Evolutionary conservation across 2,113 vertebrate species (phyloP).

Genomic region (Salvelinus fontinalis): DNA sequence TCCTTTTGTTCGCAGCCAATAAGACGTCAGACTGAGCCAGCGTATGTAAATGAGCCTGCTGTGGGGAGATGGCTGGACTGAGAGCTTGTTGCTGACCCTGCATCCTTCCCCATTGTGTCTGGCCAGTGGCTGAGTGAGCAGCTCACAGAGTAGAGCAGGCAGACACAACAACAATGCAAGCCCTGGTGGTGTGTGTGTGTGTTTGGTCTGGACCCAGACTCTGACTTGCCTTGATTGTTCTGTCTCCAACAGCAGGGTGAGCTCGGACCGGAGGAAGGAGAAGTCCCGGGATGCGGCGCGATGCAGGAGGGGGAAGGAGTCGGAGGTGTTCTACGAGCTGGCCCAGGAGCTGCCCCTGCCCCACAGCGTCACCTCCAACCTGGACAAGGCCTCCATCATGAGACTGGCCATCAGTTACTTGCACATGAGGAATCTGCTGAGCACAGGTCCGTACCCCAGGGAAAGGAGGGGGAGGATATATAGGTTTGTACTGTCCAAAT

Average conservation of each 20-base stretch:
- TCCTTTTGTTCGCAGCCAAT: slow-evolving; percentile 51
- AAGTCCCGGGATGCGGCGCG: slow-evolving; percentile 94
- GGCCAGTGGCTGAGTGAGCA: neutral
- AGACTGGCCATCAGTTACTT: slow-evolving; percentile 96
- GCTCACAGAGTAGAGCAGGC: neutral
- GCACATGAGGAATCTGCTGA: slow-evolving; percentile 89
- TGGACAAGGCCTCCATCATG: slow-evolving; percentile 98
- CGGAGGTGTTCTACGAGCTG: slow-evolving; percentile 94
- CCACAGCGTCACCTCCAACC: slow-evolving; percentile 87
- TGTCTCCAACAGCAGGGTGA: slow-evolving; percentile 83
- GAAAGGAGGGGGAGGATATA: neutral
- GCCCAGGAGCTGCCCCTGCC: slow-evolving; percentile 92
- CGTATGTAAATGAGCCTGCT: slow-evolving; percentile 36
- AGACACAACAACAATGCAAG: slow-evolving; percentile 22
- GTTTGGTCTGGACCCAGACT: neutral
- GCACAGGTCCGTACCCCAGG: slow-evolving; percentile 74
- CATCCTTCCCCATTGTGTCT: slow-evolving; percentile 2
- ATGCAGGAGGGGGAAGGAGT: slow-evolving; percentile 91
- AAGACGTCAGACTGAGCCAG: slow-evolving; percentile 16
- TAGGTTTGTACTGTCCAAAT: no score
- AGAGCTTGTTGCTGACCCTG: slow-evolving; percentile 17
- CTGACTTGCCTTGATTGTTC: slow-evolving; percentile 23
- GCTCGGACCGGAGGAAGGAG: slow-evolving; percentile 93
- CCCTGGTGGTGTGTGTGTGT: slow-evolving; percentile 10
- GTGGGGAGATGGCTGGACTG: neutral